Base-by-base conservation (phyloP, 2,888 invertebrate species). In the Torymus auratus region DNA sequence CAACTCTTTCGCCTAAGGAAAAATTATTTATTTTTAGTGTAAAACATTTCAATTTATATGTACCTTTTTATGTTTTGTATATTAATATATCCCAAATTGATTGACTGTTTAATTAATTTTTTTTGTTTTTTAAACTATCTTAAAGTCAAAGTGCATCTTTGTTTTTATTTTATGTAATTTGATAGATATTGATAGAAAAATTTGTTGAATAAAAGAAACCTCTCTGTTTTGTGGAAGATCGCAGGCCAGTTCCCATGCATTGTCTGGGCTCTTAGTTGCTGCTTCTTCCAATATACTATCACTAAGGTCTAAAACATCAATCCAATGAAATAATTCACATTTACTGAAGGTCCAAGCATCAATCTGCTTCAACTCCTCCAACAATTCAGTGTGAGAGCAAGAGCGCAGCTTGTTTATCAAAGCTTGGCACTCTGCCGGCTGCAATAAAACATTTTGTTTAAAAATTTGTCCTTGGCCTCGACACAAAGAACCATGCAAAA, bases 261-360 rank as follows among this genome's bases (percentile, higher is more conserved):
- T 93, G 78, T 93, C 93, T 15, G 91, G 91, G 80, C 92, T 92
- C 83, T 92, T 92, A 79, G 93, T 92, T 68, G 95, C 94, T n/a
- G 96, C 95, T 87, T 94, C 94, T 85, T 96, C 96, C 82, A 96
- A 91, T 83, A 96, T 94, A 78, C 93, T 93, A 88, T 95, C 95
- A 87, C 94, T 95, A 62, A 94, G 93, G 91, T 96, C 96, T 76
- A 96, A 91, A 20, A 96, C 94, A 91, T 96, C 95, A 83, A 96
- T 95, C 96, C 96, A 97, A 90, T 96, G 96, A 87, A 95, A 95
- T 17, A 97, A 91, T 91, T 97, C 96, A 90, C 96, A 96, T 92
- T 96, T 96, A 73, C 96, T 96, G 91, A 95, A 96, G 50, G 95
- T 95, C 96, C 96, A 96, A 61, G 95, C 94, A 86, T 95, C 95